Evolutionary conservation across 2,113 vertebrate genomes (phyloP).

Genomic region (Hydrochoerus hydrochaeris): DNA sequence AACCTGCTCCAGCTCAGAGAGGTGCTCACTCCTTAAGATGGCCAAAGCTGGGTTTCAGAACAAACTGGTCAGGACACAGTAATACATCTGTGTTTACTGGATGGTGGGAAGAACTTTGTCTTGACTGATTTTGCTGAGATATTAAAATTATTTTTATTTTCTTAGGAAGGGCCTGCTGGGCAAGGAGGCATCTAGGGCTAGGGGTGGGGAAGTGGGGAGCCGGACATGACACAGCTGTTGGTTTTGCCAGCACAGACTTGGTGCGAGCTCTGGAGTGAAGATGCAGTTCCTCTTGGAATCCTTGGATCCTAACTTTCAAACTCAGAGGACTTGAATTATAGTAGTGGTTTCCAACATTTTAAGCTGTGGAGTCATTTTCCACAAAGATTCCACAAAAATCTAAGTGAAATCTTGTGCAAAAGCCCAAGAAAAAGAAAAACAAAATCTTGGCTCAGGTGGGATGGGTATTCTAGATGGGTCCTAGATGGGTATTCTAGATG

Average conservation of each 20-base stretch:
- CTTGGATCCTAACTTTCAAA: neutral
- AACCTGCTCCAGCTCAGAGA: neutral
- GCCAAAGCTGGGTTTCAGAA: neutral
- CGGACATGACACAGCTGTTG: neutral
- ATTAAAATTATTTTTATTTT: constrained; percentile 21
- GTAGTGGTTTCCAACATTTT: neutral
- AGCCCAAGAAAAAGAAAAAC: neutral
- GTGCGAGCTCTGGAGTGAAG: neutral
- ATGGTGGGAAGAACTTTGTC: neutral
- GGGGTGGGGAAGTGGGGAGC: neutral
- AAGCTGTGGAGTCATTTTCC: neutral
- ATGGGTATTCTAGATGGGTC: neutral
- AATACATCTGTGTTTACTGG: neutral
- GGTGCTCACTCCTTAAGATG: neutral
- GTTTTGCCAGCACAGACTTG: neutral
- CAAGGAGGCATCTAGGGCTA: neutral
- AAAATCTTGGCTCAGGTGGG: neutral
- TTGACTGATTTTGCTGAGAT: constrained; percentile 21
- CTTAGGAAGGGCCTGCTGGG: neutral
- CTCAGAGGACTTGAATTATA: neutral
- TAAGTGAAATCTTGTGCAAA: constrained; percentile 8
- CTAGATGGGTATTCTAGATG: too few relatives aligned
- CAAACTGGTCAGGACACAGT: neutral
- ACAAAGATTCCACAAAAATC: neutral
- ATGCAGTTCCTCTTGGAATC: neutral